These are phyloP conservation scores for Bombus consobrinus DNA, from an alignment of 1,140 invertebrate genomes.

Conservation along the genomic window DNA sequence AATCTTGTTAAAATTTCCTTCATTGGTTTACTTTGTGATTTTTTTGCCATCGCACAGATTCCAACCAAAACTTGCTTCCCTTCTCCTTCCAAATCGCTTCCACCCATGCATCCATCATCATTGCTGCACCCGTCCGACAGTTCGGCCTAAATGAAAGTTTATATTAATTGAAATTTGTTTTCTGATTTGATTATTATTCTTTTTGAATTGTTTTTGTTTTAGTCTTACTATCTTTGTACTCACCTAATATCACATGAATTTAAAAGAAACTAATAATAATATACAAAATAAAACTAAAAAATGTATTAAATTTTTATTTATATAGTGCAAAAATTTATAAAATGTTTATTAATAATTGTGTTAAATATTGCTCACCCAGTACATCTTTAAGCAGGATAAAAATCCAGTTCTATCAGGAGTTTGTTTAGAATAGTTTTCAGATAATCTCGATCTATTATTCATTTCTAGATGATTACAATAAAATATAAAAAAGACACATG, in stretches of 20 bases:
- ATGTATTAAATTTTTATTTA: not conserved
- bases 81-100: constrained; percentile 82
- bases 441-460: constrained; percentile 46
- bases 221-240: not conserved
- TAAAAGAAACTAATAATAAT: not conserved
- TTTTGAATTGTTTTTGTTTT: not conserved
- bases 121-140: constrained; percentile 86
- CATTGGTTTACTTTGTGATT: constrained; percentile 99
- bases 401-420: constrained; percentile 47
- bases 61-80: constrained; percentile 96
- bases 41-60: constrained; percentile 99
- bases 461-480: constrained; percentile 51
- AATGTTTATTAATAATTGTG: constrained; percentile 26
- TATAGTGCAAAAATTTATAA: not conserved
- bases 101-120: constrained; percentile 83
- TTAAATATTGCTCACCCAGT: constrained; percentile 60
- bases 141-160: constrained; percentile 84
- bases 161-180: not conserved
- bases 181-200: not conserved
- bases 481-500: constrained; percentile 44
- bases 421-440: constrained; percentile 49
- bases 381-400: constrained; percentile 58
- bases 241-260: not conserved
- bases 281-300: not conserved
- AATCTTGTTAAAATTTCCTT: constrained; percentile 97